These are phyloP conservation scores for Neomonachus schauinslandi DNA, from an alignment of 2,113 vertebrate genomes.

Conservation along the genomic window DNA sequence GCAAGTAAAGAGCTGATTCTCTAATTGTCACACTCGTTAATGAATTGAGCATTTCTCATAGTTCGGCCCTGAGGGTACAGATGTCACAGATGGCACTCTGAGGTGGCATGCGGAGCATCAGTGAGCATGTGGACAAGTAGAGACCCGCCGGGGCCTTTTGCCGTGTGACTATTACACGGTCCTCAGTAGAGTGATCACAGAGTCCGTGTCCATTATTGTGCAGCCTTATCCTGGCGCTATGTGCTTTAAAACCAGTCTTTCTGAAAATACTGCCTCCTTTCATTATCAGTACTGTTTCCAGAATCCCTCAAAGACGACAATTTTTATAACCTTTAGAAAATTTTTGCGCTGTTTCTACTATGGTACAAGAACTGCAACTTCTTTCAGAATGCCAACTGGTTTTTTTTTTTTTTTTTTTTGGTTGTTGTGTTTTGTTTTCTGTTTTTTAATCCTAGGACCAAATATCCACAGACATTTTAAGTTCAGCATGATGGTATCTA, in stretches of 20 bases:
- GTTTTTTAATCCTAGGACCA: slow-evolving; percentile 24
- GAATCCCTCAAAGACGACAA: not conserved
- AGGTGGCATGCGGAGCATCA: accelerated
- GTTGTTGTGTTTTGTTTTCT: not conserved
- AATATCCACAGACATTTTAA: slow-evolving; percentile 55
- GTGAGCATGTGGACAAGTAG: accelerated
- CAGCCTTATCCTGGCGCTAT: not conserved
- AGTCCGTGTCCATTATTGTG: not conserved
- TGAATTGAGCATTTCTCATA: not conserved
- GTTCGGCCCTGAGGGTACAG: not conserved
- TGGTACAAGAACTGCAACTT: slow-evolving; percentile 33
- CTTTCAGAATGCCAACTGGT: slow-evolving; percentile 25
- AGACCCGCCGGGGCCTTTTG: not conserved
- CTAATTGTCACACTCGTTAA: not conserved
- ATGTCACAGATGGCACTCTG: not conserved
- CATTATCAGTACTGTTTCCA: not conserved
- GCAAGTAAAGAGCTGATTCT: not conserved
- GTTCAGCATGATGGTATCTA: not conserved
- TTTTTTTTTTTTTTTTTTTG: not conserved
- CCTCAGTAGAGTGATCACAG: not conserved
- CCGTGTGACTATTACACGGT: accelerated
- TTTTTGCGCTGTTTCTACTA: slow-evolving; percentile 48
- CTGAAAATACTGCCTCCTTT: not conserved
- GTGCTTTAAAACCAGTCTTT: not conserved
- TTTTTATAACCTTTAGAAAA: slow-evolving; percentile 40